phyloP scores from a whole-genome alignment of 2,888 invertebrate genomes.

The Pandemis heparana region DNA sequence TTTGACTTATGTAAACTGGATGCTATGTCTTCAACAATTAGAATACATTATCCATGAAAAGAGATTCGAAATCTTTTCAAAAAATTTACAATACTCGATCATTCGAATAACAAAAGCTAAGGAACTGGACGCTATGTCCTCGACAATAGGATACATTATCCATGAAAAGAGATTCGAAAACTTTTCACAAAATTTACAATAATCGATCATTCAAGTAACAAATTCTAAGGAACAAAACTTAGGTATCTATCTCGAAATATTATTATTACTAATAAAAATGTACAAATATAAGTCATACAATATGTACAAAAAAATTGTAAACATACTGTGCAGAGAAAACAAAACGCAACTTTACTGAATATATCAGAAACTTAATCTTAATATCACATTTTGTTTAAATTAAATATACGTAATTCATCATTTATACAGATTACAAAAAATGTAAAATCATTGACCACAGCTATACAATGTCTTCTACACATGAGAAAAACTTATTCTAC shows the following conservation, averaged over 20 bases:
- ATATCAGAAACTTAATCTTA: constrained; percentile 66
- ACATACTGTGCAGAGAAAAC: constrained; percentile 44
- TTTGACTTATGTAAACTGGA: neutral
- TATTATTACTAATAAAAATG: constrained; percentile 28
- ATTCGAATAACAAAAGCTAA: constrained; percentile 4
- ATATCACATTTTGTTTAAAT: constrained; percentile 71
- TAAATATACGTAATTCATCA: constrained; percentile 39
- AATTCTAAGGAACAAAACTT: neutral
- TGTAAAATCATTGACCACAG: neutral
- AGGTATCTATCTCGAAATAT: neutral
- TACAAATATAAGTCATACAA: constrained; percentile 48
- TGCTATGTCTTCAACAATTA: neutral
- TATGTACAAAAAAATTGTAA: constrained; percentile 50
- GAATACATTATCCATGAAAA: constrained; percentile 23
- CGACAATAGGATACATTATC: neutral
- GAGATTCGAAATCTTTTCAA: constrained; percentile 33
- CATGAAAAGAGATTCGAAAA: constrained; percentile 37
- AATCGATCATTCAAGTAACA: constrained; percentile 16
- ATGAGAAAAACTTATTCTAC: neutral
- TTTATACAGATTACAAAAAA: neutral
- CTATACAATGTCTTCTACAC: constrained; percentile 1
- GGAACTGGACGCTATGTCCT: neutral
- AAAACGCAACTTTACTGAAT: constrained; percentile 49
- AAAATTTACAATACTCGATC: constrained; percentile 11
- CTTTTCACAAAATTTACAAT: constrained; percentile 19